A percentile compares a stretch with the other conserved stretches of the same genome.
Conservation (phyloP, 2,113 vertebrate species). For the Origma solitaria region DNA sequence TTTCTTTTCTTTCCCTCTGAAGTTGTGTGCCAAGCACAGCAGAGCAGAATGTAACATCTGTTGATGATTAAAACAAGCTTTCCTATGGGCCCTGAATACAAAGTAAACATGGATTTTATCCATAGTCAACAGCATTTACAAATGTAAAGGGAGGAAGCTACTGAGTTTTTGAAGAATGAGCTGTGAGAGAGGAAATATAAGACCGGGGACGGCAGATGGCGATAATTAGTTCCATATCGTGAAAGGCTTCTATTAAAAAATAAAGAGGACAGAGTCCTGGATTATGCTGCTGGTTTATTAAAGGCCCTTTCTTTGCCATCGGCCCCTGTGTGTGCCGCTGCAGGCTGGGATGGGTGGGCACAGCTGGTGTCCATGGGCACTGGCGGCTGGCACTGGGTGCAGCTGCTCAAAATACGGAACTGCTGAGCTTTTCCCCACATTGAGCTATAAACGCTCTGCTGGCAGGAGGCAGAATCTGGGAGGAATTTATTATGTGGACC, state of each 20-base stretch:
- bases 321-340: background rate
- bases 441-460: rapidly evolving
- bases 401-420: rapidly evolving
- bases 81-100: constrained; percentile 86
- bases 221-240: constrained; percentile 87
- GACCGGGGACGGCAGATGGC: constrained; percentile 88
- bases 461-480: background rate
- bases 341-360: background rate
- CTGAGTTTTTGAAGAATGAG: constrained; percentile 97
- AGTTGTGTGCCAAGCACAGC: constrained; percentile 85
- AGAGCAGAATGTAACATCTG: constrained; percentile 87
- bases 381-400: rapidly evolving
- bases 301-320: constrained; percentile 36
- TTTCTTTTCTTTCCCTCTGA: constrained; percentile 84
- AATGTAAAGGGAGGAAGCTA: constrained; percentile 97
- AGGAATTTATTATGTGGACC: background rate
- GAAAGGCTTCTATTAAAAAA: constrained; percentile 62
- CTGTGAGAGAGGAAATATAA: constrained; percentile 86
- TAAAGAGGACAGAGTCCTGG: constrained; percentile 22
- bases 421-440: background rate
- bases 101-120: constrained; percentile 97
- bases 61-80: constrained; percentile 87
- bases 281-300: constrained; percentile 60
- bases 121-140: constrained; percentile 97
- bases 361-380: background rate